These are phyloP conservation scores for Polydrusus pterygomalis DNA, from an alignment of 2,888 invertebrate species.

Conservation along the genomic window DNA sequence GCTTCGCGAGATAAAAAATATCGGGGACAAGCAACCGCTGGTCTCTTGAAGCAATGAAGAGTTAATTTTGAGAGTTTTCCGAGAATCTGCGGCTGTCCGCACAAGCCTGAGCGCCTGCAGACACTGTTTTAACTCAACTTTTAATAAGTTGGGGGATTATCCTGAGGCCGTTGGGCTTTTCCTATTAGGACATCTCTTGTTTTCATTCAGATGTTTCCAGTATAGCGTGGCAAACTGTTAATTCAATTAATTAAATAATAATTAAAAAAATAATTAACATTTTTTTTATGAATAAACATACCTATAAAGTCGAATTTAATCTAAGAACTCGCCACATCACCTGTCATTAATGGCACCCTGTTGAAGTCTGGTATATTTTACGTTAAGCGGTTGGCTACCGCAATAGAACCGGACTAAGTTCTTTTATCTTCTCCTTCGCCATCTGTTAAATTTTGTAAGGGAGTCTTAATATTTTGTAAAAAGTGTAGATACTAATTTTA, in stretches of 20 bases:
- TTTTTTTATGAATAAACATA: too few relatives aligned
- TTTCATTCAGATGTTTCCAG: conserved; percentile 54
- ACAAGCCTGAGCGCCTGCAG: conserved; percentile 65
- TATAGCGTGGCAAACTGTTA: conserved; percentile 9
- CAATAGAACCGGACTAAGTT: too few relatives aligned
- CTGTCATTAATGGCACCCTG: too few relatives aligned
- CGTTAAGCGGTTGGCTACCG: too few relatives aligned
- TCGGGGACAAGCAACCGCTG: conserved; percentile 68
- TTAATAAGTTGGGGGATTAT: conserved; percentile 72
- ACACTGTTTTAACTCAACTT: conserved; percentile 71
- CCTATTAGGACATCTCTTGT: conserved; percentile 67
- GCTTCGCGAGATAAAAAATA: conserved; percentile 64
- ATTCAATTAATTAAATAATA: background rate
- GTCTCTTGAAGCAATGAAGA: conserved; percentile 61
- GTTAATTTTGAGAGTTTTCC: conserved; percentile 68
- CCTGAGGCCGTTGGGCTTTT: conserved; percentile 68
- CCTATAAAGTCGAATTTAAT: too few relatives aligned
- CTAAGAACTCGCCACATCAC: too few relatives aligned
- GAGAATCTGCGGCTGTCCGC: conserved; percentile 63
- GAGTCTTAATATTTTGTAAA: too few relatives aligned
- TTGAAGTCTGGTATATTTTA: too few relatives aligned
- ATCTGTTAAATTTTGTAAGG: too few relatives aligned
- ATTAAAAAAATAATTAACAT: background rate
- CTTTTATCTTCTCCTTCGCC: too few relatives aligned
- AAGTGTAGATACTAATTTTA: too few relatives aligned